Conservation (phyloP, 1,140 invertebrate genomes). For the Hormaphis cornu region DNA sequence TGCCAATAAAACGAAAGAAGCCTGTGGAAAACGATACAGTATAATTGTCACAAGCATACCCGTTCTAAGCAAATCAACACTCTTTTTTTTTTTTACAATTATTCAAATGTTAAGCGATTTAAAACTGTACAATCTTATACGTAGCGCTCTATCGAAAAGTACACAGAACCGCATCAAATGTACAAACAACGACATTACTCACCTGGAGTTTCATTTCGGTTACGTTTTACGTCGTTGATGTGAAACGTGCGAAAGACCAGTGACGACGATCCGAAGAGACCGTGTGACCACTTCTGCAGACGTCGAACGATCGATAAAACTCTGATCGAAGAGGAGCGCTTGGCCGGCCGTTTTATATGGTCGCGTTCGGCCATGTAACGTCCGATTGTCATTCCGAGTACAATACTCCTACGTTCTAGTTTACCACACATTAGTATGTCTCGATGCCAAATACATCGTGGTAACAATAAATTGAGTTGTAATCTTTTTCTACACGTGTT, state of each 20-base stretch:
- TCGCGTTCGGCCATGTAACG: slow-evolving; percentile 14
- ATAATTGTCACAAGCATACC: neutral
- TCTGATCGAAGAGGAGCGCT: neutral
- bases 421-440: slow-evolving; percentile 19
- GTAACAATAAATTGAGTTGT: slow-evolving; percentile 30
- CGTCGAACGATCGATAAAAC: neutral
- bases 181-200: neutral
- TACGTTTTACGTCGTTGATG: neutral
- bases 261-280: neutral
- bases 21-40: neutral
- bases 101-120: too few relatives aligned
- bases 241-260: neutral
- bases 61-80: too few relatives aligned
- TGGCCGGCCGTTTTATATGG: slow-evolving; percentile 11
- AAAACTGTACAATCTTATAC: too few relatives aligned
- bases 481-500: neutral
- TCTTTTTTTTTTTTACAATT: too few relatives aligned
- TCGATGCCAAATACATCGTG: slow-evolving; percentile 15
- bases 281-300: neutral
- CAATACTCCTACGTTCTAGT: slow-evolving; percentile 18
- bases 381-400: slow-evolving; percentile 23
- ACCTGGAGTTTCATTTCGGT: slow-evolving; percentile 9
- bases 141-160: too few relatives aligned
- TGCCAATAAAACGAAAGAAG: neutral
- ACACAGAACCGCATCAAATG: too few relatives aligned